These are phyloP conservation scores for Orthosia incerta DNA, from an alignment of 2,888 invertebrate species.

Conservation along the genomic window DNA sequence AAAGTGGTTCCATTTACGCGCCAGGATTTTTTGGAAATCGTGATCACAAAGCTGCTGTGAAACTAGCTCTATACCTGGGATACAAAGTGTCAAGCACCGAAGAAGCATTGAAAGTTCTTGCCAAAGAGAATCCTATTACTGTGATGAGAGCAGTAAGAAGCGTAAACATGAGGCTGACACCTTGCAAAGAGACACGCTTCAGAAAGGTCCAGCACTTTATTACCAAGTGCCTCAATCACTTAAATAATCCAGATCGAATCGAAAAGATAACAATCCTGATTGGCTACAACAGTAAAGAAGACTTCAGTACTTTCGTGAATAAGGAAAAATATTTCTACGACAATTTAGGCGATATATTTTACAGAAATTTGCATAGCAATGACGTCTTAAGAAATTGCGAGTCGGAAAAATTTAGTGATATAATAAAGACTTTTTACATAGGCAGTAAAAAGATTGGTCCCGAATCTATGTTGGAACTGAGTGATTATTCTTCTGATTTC, in stretches of 20 bases:
- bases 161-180: slow-evolving; percentile 64
- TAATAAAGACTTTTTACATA: slow-evolving; percentile 68
- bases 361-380: slow-evolving; percentile 33
- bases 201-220: slow-evolving; percentile 68
- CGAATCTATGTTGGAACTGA: slow-evolving; percentile 68
- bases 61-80: slow-evolving; percentile 74
- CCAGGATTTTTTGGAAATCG: slow-evolving; percentile 69
- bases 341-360: slow-evolving; percentile 44
- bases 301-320: slow-evolving; percentile 64
- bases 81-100: slow-evolving; percentile 57
- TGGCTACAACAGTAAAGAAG: slow-evolving; percentile 77
- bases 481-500: slow-evolving; percentile 73
- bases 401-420: slow-evolving; percentile 60
- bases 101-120: slow-evolving; percentile 73
- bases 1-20: slow-evolving; percentile 75
- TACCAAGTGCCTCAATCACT: slow-evolving; percentile 62
- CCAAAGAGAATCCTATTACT: slow-evolving; percentile 67
- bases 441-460: slow-evolving; percentile 67
- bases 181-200: slow-evolving; percentile 73
- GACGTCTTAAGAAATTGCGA: slow-evolving; percentile 44
- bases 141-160: slow-evolving; percentile 71
- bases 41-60: slow-evolving; percentile 70
- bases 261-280: slow-evolving; percentile 69
- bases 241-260: slow-evolving; percentile 63
- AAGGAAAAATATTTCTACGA: slow-evolving; percentile 62